Base-by-base conservation (phyloP, 2,113 vertebrate genomes). In the Lasiurus cinereus region DNA sequence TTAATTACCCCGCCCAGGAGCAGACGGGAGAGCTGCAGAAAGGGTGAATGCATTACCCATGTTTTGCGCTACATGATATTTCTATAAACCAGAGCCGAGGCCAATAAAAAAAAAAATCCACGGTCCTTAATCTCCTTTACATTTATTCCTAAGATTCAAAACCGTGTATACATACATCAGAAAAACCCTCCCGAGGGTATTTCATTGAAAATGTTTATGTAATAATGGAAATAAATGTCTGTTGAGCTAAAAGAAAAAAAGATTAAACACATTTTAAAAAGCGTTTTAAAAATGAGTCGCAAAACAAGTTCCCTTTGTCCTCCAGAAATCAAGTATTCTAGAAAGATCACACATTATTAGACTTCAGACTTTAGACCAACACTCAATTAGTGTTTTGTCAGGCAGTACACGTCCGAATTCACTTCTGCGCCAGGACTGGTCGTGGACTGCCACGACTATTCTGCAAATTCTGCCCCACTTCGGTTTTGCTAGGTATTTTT, bases 151-250 rank as follows among this genome's bases (percentile, higher is more conserved):
- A 3, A 93, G 50, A 54, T 91, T 96, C 96, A 97, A 97, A 97
- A n/a, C 93, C 96, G 6, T 94, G 64, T 95, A 78, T 97, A 39
- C 92, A 50, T 84, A 54, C 14, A 73, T 91, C 80, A 94, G 95
- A 97, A 66, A 64, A 94, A 93, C 31, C 33, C 56, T 95, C 94
- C 67, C 66, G 8, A 0, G 78, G 94, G 62, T 91, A 97, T 96
- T 94, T 96, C 5, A 94, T 97, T 94, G 89, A 85, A 91, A 79
- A 79, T 79, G 96, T 98, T 97, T 92, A 97, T 97, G 97, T 97
- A 96, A 90, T 97, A 97, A 92, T 96, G 33, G 95, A 97, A 97
- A 88, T 50, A 76, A 97, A 83, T 73, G 83, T 96, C 76, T 90
- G 59, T 95, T 91, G 94, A 91, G 72, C 89, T 14, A 66, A 66